Percentiles rank a stretch among this genome's conserved stretches.
Conservation (phyloP, 2,113 vertebrate genomes). For the Acrocephalus kingi region DNA sequence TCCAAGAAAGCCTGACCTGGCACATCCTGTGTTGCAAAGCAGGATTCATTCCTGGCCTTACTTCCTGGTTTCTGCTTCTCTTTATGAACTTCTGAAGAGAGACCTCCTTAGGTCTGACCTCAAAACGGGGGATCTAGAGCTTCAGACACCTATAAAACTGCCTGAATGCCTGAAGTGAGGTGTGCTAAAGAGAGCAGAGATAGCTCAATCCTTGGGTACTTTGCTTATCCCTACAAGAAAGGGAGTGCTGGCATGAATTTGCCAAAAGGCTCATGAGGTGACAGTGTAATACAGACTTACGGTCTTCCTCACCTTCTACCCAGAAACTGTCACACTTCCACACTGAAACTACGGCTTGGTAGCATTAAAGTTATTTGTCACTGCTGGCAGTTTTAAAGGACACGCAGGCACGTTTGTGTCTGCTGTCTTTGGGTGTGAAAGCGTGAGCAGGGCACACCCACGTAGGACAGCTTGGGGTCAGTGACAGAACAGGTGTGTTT, state of each 20-base stretch:
- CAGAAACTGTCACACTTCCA: not conserved
- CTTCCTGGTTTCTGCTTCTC: slow-evolving; percentile 16
- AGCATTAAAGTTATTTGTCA: not conserved
- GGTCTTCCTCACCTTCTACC: not conserved
- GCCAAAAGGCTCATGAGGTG: not conserved
- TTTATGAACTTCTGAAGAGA: not conserved
- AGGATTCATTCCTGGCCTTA: not conserved
- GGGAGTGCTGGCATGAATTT: not conserved
- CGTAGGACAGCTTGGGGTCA: not conserved
- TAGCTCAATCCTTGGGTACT: not conserved
- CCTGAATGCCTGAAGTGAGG: not conserved
- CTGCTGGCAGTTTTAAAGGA: not conserved
- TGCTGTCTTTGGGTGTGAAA: not conserved
- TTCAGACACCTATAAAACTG: not conserved
- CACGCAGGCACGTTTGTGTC: accelerated
- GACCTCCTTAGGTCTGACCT: not conserved
- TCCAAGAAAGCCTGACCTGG: not conserved
- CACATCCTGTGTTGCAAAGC: not conserved
- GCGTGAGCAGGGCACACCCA: accelerated
- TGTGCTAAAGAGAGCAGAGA: not conserved
- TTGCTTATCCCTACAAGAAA: not conserved
- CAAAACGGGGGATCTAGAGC: not conserved
- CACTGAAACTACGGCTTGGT: not conserved
- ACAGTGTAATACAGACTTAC: accelerated
- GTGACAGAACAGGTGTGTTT: not conserved